Evolutionary conservation across 2,113 vertebrate genomes (phyloP), one percentile per base, ranked within the genome.

Genomic region (Caranx ignobilis): DNA sequence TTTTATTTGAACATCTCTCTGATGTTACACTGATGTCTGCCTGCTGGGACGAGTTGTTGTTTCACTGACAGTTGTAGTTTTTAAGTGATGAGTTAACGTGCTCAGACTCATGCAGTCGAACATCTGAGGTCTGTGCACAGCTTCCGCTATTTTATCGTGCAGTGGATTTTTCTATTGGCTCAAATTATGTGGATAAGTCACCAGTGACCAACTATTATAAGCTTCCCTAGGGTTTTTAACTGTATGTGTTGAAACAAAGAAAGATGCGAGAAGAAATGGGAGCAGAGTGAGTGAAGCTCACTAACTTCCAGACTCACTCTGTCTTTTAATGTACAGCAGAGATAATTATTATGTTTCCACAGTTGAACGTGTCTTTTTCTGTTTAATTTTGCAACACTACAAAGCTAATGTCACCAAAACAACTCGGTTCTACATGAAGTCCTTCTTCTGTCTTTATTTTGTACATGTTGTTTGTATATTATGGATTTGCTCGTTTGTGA

Each of bases 361-460:
- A n/a, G 19, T n/a, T n/a, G 10, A 10, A 52, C n/a, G n/a, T 52
- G 19, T 52, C 10, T 52, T 52, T 52, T 19, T 52, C 8, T 52
- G 8, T 21, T 55, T 57, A 7, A 35, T 71, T 50, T 50, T 56
- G 32, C 19, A 15, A 60, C 76, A 79, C 71, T 61, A 71, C 63
- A 41, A 21, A 62, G 6, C 18, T 37, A 12, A 34, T n/a, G 19
- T 70, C n/a, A 2, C 2, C 32, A 32, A 39, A 45, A 52, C 61
- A 34, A 54, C 32, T 4, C 1, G 19, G 11, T 39, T 34, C 0
- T 34, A 31, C 31, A 26, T 69, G 8, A 12, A 43, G 11, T 52
- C 5, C 35, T 54, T 19, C 71, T 21, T 21, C 5, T 21, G n/a
- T 34, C 9, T 63, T 66, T 35, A 26, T 62, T 60, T 50, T 60